Conservation (phyloP, 2,797 vertebrate species). For the Zalophus californianus region DNA sequence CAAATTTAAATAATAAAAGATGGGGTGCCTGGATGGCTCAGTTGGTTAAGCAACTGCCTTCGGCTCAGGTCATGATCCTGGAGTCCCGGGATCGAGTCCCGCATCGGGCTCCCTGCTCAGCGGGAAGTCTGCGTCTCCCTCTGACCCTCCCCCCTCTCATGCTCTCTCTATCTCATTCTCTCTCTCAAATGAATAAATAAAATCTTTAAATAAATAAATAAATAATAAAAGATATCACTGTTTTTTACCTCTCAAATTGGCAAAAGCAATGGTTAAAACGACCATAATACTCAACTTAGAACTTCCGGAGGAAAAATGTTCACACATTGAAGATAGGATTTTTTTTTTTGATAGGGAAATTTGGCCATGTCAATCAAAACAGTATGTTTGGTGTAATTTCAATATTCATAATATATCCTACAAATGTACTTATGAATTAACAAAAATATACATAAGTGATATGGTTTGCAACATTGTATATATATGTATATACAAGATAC, state of each 20-base stretch:
- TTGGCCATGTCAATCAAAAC: neutral
- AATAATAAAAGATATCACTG: neutral
- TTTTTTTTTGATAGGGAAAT: neutral
- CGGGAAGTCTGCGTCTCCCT: too few relatives aligned
- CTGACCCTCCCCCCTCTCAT: too few relatives aligned
- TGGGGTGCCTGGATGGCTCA: too few relatives aligned
- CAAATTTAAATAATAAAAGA: neutral
- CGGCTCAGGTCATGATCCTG: too few relatives aligned
- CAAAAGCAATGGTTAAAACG: neutral
- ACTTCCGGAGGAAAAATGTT: neutral
- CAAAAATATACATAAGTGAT: neutral
- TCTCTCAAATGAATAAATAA: too few relatives aligned
- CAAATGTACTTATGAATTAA: neutral
- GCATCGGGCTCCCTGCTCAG: too few relatives aligned
- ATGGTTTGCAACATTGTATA: neutral
- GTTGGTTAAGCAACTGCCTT: too few relatives aligned
- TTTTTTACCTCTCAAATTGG: neutral
- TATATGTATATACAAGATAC: neutral
- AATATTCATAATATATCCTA: neutral
- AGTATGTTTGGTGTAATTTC: neutral
- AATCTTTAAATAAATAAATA: too few relatives aligned
- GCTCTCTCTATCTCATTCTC: too few relatives aligned
- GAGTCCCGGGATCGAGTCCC: too few relatives aligned
- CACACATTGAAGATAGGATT: neutral
- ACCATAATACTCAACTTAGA: neutral